Conservation (phyloP, 2,797 vertebrate genomes). For the Meda fulgida region DNA sequence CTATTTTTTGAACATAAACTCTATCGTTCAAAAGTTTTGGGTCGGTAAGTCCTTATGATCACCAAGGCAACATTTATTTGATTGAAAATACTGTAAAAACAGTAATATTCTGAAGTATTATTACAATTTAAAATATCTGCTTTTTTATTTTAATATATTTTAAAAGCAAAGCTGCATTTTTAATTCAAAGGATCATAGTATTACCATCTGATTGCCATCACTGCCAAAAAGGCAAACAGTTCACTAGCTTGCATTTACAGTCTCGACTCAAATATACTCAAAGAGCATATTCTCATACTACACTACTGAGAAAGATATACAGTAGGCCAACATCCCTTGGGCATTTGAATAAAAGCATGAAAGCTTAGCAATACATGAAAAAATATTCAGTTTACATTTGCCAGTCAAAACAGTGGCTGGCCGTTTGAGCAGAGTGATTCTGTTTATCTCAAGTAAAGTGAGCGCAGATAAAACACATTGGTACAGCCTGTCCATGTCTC, state of each 20-base stretch:
- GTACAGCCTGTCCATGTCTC: conserved; percentile 58
- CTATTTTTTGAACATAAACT: background rate
- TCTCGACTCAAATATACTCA: conserved; percentile 47
- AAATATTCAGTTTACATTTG: conserved; percentile 81
- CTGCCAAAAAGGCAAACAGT: background rate
- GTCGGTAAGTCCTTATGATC: background rate
- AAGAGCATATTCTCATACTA: conserved; percentile 76
- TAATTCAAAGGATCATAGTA: background rate
- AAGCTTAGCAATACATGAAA: conserved; percentile 77
- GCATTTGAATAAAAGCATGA: conserved; percentile 84
- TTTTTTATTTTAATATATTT: no score
- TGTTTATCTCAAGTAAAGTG: conserved; percentile 70
- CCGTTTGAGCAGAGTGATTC: conserved; percentile 74
- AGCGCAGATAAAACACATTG: conserved; percentile 63
- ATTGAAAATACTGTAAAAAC: background rate
- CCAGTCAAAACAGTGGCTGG: conserved; percentile 82
- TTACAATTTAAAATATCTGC: background rate
- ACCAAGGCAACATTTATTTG: background rate
- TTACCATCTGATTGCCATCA: background rate
- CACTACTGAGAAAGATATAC: conserved; percentile 75
- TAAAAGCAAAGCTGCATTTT: no score
- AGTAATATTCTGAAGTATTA: background rate
- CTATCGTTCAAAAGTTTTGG: background rate
- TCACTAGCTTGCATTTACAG: background rate
- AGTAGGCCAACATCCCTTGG: conserved; percentile 72